Base-by-base conservation (phyloP, 2,888 invertebrate genomes). In the Hemicrepidius hirtus region DNA sequence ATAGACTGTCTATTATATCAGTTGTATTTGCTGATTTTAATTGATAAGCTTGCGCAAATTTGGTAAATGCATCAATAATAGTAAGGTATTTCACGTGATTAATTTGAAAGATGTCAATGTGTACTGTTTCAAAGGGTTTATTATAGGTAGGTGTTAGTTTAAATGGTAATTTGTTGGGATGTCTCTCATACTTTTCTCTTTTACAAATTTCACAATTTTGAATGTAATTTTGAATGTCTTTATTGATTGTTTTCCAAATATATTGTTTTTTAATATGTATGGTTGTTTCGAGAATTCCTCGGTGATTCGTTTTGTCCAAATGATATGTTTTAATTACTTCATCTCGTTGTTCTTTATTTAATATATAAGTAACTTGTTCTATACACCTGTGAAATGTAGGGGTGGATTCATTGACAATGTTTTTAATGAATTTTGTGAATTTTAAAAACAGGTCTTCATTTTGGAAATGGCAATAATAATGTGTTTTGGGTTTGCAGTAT, bases 391-490 rank as follows among this genome's bases (percentile, higher is more conserved):
- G 28, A 57, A 57, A 57, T 57, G 5, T 32, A 57, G 57, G 57
- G 6, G 40, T 40, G 20, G 12, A 16, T 60, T 37, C 5, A 40
- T 60, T 60, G n/a, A 35, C 16, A 10, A 18, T 16, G 20, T 9
- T 6, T 16, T n/a, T 32, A n/a, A 40, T 37, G 16, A 18, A 37
- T 60, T 35, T 12, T 40, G 60, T 37, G 10, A 60, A 60, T 40
- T 18, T 12, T 3, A n/a, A 10, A 60, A 40, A 40, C 10, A 37
- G 5, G 10, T 60, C 16, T 20, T 35, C 40, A 9, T 13, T 20
- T 40, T 37, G 60, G 16, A 57, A 57, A 57, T 12, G 6, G 21
- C 60, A 60, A 40, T 60, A 21, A 18, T 60, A 60, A 40, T 35
- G 18, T n/a, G n/a, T n/a, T n/a, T n/a, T n/a, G n/a, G n/a, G n/a